Percentiles rank a stretch among this genome's conserved stretches.
Evolutionary conservation across 2,888 invertebrate species (phyloP).

Genomic region (Drosophila neonasuta): DNA sequence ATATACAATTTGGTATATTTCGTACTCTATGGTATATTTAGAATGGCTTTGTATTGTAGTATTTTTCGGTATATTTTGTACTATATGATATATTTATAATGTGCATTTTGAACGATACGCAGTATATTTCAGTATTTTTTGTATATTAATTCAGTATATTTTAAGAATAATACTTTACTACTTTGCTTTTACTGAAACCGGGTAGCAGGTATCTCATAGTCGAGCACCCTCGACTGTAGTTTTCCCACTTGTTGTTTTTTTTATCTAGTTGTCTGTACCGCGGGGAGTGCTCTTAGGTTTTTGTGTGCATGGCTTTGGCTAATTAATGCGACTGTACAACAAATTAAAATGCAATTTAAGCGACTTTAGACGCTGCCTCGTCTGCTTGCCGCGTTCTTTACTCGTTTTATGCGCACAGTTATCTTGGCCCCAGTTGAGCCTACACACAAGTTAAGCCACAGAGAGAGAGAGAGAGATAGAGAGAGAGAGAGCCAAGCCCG

Average conservation of each 20-base stretch:
- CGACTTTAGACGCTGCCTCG: constrained; percentile 26
- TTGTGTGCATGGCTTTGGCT: constrained; percentile 50
- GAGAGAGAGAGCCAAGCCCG: constrained; percentile 23
- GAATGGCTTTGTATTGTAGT: too few relatives aligned
- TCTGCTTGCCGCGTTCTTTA: constrained; percentile 26
- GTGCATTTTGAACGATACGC: too few relatives aligned
- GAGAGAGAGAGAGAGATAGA: constrained; percentile 5
- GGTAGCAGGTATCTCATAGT: too few relatives aligned
- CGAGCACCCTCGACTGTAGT: too few relatives aligned
- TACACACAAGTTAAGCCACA: constrained; percentile 32
- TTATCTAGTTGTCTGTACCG: constrained; percentile 27
- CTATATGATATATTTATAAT: too few relatives aligned
- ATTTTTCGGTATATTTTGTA: neutral
- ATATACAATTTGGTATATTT: too few relatives aligned
- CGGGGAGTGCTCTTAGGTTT: constrained; percentile 31
- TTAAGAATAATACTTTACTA: too few relatives aligned
- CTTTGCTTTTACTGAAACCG: too few relatives aligned
- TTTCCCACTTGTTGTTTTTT: too few relatives aligned
- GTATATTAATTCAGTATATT: too few relatives aligned
- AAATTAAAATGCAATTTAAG: constrained; percentile 71
- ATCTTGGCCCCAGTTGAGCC: constrained; percentile 33
- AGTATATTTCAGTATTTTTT: too few relatives aligned
- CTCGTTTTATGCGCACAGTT: constrained; percentile 26
- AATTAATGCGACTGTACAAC: constrained; percentile 63
- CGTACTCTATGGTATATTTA: neutral